Conservation (phyloP, 2,797 vertebrate species). For the Amblyraja radiata region DNA sequence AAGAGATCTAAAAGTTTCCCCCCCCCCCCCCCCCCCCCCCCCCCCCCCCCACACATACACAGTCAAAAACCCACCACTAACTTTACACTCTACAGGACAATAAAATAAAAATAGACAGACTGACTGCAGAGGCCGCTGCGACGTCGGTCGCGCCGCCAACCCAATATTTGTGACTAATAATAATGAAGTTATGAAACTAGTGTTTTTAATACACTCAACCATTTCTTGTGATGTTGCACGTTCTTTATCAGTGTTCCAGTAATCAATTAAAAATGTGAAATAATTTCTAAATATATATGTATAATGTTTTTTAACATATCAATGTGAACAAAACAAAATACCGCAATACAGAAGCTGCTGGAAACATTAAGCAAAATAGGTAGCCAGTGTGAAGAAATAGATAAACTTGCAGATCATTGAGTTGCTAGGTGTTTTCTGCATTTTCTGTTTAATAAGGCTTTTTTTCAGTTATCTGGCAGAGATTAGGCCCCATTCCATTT, state of each 20-base stretch:
- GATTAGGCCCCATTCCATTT: background rate
- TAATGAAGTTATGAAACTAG: background rate
- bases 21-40: too few species aligned
- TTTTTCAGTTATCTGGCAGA: too few species aligned
- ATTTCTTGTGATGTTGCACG: background rate
- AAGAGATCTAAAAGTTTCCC: too few species aligned
- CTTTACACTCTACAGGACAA: too few species aligned
- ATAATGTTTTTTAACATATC: too few species aligned
- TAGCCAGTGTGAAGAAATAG: background rate
- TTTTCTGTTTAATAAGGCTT: background rate
- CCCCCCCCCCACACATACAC: too few species aligned
- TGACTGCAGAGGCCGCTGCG: too few species aligned
- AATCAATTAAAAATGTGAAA: background rate
- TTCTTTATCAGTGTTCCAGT: background rate
- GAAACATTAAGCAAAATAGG: background rate
- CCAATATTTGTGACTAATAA: background rate
- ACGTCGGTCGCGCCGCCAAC: too few species aligned
- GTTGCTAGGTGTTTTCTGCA: background rate
- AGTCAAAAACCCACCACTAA: too few species aligned
- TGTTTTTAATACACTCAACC: background rate
- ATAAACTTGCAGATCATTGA: background rate
- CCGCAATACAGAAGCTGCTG: background rate
- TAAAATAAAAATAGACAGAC: too few species aligned
- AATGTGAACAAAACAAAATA: slow-evolving; percentile 11
- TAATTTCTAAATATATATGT: background rate